Evolutionary conservation across 1,140 invertebrate genomes (phyloP).

Genomic region (Dreissena rostriformis): DNA sequence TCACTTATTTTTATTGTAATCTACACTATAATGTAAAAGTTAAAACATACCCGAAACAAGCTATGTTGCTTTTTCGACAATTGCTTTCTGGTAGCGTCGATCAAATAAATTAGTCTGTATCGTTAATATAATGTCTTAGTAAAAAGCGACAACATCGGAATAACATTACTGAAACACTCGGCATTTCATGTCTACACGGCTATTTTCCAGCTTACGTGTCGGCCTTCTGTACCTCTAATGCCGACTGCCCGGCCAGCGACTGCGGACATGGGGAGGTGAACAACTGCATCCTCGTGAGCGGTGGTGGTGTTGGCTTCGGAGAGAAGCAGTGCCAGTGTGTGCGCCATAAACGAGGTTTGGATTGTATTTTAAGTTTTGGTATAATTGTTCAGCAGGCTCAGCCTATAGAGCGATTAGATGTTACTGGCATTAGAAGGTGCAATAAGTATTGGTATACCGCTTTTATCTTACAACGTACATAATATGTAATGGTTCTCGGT

Average conservation of each 20-base stretch:
- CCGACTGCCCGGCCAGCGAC: background rate
- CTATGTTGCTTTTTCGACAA: background rate
- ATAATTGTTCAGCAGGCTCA: no score
- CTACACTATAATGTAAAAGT: background rate
- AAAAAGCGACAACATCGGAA: background rate
- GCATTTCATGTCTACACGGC: background rate
- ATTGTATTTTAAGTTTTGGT: no score
- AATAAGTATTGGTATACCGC: no score
- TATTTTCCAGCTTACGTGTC: background rate
- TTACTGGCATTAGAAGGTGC: no score
- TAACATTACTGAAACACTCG: background rate
- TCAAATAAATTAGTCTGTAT: background rate
- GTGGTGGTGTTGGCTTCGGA: background rate
- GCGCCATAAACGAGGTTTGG: background rate
- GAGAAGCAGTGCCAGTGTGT: background rate
- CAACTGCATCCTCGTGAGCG: background rate
- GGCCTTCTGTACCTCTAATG: background rate
- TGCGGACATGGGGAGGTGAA: background rate
- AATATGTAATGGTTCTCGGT: no score
- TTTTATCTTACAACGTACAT: no score
- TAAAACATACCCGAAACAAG: background rate
- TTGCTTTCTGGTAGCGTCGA: background rate
- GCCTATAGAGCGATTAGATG: no score
- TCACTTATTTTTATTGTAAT: background rate
- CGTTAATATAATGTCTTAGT: background rate